Conservation (phyloP, 1,140 invertebrate species). For the Solen grandis region DNA sequence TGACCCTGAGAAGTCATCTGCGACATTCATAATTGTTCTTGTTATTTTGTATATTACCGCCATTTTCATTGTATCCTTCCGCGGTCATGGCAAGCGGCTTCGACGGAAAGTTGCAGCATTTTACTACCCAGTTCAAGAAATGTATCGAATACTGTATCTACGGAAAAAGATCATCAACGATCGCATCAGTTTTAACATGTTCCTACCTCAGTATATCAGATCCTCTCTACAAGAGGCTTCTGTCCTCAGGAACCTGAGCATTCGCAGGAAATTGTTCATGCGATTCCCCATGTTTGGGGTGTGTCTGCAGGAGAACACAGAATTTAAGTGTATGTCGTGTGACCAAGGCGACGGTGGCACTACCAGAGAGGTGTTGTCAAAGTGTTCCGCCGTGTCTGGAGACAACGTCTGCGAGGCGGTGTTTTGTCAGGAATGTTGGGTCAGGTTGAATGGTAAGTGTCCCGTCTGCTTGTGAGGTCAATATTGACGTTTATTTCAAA, state of each 20-base stretch:
- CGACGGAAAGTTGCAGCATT: constrained; percentile 7
- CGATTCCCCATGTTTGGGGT: not conserved
- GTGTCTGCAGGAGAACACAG: not conserved
- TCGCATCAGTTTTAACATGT: not conserved
- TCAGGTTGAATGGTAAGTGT: not conserved
- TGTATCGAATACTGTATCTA: not conserved
- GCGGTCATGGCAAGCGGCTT: constrained; percentile 12
- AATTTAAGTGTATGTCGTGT: not conserved
- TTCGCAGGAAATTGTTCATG: not conserved
- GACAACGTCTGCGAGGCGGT: not conserved
- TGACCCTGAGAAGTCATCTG: constrained; percentile 9
- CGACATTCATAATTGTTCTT: not conserved
- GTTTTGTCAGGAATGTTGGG: not conserved
- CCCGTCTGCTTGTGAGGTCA: no score
- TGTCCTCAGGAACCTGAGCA: not conserved
- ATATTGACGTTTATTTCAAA: no score
- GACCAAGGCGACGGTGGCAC: not conserved
- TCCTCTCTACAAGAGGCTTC: not conserved
- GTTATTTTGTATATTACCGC: constrained; percentile 3
- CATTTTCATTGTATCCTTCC: not conserved
- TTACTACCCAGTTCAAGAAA: constrained; percentile 18
- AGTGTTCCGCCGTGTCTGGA: not conserved
- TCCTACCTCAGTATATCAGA: constrained; percentile 1
- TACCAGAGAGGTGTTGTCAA: not conserved
- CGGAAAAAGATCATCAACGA: constrained; percentile 5